Evolutionary conservation across 2,888 invertebrate species (phyloP).

Genomic region (Scaptomyza flava): DNA sequence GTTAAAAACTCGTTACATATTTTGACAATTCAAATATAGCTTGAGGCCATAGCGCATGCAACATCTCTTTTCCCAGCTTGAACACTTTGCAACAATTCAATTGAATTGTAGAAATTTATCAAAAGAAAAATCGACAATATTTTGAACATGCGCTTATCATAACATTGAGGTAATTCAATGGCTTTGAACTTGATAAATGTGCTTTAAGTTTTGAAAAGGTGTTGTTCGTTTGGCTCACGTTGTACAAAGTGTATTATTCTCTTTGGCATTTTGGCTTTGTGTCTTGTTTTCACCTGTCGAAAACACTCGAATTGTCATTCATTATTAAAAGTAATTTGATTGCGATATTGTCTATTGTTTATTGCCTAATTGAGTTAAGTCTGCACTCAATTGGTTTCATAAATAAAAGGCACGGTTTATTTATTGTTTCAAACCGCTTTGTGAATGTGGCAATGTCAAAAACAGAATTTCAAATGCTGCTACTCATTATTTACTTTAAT

Average conservation of each 20-base stretch:
- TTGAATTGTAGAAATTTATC: conserved; percentile 42
- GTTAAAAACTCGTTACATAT: conserved; percentile 62
- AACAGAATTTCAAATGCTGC: conserved; percentile 40
- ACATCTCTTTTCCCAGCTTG: conserved; percentile 36
- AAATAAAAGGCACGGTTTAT: conserved; percentile 24
- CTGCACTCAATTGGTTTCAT: conserved; percentile 50
- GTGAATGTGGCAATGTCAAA: conserved; percentile 34
- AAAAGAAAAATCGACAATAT: background rate
- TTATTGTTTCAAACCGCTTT: conserved; percentile 28
- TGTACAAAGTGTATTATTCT: background rate
- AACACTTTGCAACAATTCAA: conserved; percentile 61
- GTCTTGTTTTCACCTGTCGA: conserved; percentile 33
- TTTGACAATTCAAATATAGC: conserved; percentile 71
- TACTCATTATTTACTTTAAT: conserved; percentile 38
- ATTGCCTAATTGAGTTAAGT: conserved; percentile 39
- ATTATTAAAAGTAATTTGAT: conserved; percentile 45
- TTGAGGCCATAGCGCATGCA: conserved; percentile 32
- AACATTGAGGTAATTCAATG: background rate
- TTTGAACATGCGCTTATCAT: conserved; percentile 2
- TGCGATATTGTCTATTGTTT: conserved; percentile 36
- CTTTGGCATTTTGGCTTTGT: background rate
- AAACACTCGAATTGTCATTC: conserved; percentile 15
- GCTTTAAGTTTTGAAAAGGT: background rate
- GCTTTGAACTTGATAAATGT: background rate
- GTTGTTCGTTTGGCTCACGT: background rate